Evolutionary conservation across 1,140 invertebrate genomes (phyloP).

Genomic region (Frieseomelitta varia): DNA sequence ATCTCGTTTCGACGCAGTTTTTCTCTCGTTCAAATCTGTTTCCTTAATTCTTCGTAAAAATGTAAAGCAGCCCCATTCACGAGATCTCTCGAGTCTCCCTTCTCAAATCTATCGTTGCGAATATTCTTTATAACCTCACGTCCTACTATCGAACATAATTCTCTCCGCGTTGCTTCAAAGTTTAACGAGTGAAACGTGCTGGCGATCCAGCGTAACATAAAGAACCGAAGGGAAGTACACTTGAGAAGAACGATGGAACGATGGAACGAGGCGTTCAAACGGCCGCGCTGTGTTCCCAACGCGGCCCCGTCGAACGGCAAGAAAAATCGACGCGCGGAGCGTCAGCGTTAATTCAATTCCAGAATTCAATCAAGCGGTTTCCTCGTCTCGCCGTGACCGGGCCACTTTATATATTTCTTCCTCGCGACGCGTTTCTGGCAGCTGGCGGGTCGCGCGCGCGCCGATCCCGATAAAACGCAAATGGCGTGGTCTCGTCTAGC

Average conservation of each 20-base stretch:
- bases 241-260: background rate
- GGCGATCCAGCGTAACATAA: background rate
- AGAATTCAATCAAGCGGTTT: conserved; percentile 1
- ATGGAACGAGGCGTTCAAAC: background rate
- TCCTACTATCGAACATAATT: background rate
- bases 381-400: background rate
- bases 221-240: background rate
- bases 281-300: too few relatives aligned
- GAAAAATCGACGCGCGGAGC: background rate
- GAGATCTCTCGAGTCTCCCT: too few relatives aligned
- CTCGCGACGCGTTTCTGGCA: background rate
- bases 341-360: background rate
- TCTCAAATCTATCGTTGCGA: background rate
- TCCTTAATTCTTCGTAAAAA: too few relatives aligned
- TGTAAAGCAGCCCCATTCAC: too few relatives aligned
- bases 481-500: background rate
- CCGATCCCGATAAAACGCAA: conserved; percentile 42
- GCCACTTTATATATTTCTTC: conserved; percentile 12
- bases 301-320: background rate
- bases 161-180: background rate
- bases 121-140: background rate
- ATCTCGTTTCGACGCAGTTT: too few relatives aligned
- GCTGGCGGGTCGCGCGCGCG: conserved; percentile 24
- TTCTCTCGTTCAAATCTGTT: too few relatives aligned
- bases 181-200: background rate